A percentile compares a stretch with the other conserved stretches of the same genome.
Evolutionary conservation across 53 echinoderm and acorn worm species (phyloP).

Genomic region (Pentamera pediparva): DNA sequence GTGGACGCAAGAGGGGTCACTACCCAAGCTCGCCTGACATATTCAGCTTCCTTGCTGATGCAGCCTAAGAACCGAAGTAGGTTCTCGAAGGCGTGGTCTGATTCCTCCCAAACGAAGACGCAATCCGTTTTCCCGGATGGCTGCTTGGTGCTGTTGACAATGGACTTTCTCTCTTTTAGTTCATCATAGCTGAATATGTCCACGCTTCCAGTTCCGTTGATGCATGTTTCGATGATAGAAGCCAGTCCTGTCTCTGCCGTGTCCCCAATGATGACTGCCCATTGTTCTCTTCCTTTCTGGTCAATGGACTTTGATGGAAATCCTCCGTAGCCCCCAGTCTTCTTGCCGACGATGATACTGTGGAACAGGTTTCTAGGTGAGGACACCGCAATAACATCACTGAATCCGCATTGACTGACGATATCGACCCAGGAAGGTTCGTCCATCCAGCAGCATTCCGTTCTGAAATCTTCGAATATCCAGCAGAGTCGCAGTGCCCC

Average conservation of each 20-base stretch:
- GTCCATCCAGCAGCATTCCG: slow-evolving; percentile 76
- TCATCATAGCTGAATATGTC: background rate
- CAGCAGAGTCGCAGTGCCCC: slow-evolving; percentile 82
- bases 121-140: background rate
- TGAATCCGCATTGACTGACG: slow-evolving; percentile 54
- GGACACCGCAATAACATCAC: slow-evolving; percentile 59
- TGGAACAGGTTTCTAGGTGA: slow-evolving; percentile 82
- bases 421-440: slow-evolving; percentile 53
- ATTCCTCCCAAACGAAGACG: slow-evolving; percentile 18
- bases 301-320: slow-evolving; percentile 30
- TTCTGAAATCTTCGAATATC: slow-evolving; percentile 71
- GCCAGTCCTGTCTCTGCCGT: background rate
- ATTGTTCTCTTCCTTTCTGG: background rate
- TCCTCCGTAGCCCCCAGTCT: slow-evolving; percentile 39
- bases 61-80: slow-evolving; percentile 1
- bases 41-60: slow-evolving; percentile 15
- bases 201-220: background rate
- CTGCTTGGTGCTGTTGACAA: slow-evolving; percentile 12
- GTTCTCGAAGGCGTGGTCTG: background rate
- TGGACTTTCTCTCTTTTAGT: background rate
- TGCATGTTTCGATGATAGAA: background rate
- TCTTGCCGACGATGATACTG: slow-evolving; percentile 79
- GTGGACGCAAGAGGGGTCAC: slow-evolving; percentile 39
- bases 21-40: slow-evolving; percentile 34
- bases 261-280: background rate